Evolutionary conservation across 30 jellyfish, hydroid and myxozoan genomes (phyloP).

Genomic region (Morbakka virulenta): DNA sequence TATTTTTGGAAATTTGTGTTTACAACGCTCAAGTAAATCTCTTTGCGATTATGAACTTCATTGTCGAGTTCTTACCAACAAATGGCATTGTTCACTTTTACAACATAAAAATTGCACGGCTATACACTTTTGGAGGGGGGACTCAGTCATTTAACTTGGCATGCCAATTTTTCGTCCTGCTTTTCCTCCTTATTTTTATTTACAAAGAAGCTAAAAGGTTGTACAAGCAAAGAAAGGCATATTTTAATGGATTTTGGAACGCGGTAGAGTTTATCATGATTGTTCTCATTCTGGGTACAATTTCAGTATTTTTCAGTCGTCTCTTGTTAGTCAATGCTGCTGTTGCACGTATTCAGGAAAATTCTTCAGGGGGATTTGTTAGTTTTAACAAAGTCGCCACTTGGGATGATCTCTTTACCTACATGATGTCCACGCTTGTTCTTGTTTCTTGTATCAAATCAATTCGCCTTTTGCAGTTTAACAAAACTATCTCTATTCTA

Average conservation of each 20-base stretch:
- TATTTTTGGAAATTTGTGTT: slow-evolving; percentile 76
- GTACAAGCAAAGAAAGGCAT: slow-evolving; percentile 67
- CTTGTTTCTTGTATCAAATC: slow-evolving; percentile 89
- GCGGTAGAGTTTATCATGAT: slow-evolving; percentile 70
- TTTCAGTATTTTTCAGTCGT: slow-evolving; percentile 81
- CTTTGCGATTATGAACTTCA: slow-evolving; percentile 86
- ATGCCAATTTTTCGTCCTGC: slow-evolving; percentile 92
- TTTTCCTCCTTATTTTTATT: slow-evolving; percentile 68
- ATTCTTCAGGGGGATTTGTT: slow-evolving; percentile 84
- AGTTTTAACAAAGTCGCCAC: slow-evolving; percentile 96
- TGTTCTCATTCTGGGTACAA: slow-evolving; percentile 57
- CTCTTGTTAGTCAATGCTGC: slow-evolving; percentile 87
- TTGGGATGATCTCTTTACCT: slow-evolving; percentile 86
- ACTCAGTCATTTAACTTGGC: slow-evolving; percentile 84
- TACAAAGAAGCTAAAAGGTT: slow-evolving; percentile 92
- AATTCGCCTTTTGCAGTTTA: slow-evolving; percentile 82
- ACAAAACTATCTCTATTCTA: slow-evolving; percentile 84
- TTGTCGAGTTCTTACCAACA: slow-evolving; percentile 87
- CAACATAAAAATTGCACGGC: slow-evolving; percentile 84
- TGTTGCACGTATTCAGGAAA: slow-evolving; percentile 61
- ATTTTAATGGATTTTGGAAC: slow-evolving; percentile 91
- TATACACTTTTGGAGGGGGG: slow-evolving; percentile 97
- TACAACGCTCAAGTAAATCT: slow-evolving; percentile 95
- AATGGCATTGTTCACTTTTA: slow-evolving; percentile 69
- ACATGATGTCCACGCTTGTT: slow-evolving; percentile 72